Evolutionary conservation across 2,113 vertebrate genomes (phyloP), one percentile per base, ranked within the genome.

Genomic region (Elephas maximus): DNA sequence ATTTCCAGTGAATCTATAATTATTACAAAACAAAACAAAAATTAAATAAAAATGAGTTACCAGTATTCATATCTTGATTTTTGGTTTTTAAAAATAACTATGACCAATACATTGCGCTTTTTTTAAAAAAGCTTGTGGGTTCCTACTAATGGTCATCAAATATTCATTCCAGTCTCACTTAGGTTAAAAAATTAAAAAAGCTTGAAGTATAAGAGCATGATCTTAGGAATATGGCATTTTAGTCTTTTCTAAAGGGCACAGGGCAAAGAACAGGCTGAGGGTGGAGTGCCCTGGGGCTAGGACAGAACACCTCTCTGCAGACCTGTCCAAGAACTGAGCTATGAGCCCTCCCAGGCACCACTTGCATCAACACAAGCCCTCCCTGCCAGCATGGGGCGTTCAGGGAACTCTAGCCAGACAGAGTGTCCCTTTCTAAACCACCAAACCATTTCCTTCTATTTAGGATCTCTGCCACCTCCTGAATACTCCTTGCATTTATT

Each of bases 111-210:
- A 90, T 69, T 51, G 33, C 18, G 41, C 33, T 90, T 85, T 80
- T 37, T 48, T 74, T 44, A 81, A 30, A 65, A 78, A 92, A 73
- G 24, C 28, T 45, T 91, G 28, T 57, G 0, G 67, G 84, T 83
- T 98, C 62, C 95, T 86, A 89, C 93, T 89, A 96, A 97, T n/a
- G 94, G 63, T 79, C 91, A 98, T 97, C 71, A 98, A 98, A 97
- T 97, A 97, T 97, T 98, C 93, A 98, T 92, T 62, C 11, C 57
- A 83, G 65, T 94, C 93, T 95, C 93, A 97, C 93, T 97, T 97
- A 8, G 77, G 96, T 91, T 98, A 97, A 14, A 93, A 78, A 79
- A 84, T 48, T 76, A 8, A 23, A 94, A 92, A 67, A 44, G 6
- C 18, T 93, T 95, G 57, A 85, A 91, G 71, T 92, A 84, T 63